Conservation (phyloP, 1,140 invertebrate genomes). For the Octopus sinensis region DNA sequence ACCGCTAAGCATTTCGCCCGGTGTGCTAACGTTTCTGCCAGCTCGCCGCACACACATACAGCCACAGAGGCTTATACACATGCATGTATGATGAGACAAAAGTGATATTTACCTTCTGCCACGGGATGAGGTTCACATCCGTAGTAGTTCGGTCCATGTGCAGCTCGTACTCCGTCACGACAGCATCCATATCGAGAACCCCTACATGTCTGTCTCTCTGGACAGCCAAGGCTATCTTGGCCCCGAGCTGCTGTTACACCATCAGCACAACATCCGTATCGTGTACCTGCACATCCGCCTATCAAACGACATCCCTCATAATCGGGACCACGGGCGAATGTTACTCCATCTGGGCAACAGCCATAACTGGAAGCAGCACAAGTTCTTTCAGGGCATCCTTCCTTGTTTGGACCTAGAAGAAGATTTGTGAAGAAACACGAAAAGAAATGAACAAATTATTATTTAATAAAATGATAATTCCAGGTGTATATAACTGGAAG, state of each 20-base stretch:
- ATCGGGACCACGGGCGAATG: conserved; percentile 13
- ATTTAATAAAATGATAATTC: no score
- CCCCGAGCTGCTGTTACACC: not conserved
- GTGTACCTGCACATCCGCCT: not conserved
- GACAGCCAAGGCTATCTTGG: not conserved
- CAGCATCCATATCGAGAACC: conserved; percentile 51
- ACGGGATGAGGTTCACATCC: conserved; percentile 39
- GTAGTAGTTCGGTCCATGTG: conserved; percentile 47
- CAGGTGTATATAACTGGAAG: no score
- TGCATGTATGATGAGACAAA: no score
- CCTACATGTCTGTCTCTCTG: not conserved
- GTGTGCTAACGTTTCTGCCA: no score
- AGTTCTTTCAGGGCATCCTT: conserved; percentile 33
- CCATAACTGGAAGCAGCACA: not conserved
- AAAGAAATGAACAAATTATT: no score
- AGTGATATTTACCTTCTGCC: no score
- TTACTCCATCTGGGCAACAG: conserved; percentile 23
- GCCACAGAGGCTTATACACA: no score
- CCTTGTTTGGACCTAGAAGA: conserved; percentile 38
- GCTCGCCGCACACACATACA: no score
- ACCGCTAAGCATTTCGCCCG: no score
- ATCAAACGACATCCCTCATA: conserved; percentile 7
- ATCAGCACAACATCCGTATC: conserved; percentile 4
- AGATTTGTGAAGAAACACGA: conserved; percentile 23
- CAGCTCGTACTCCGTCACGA: conserved; percentile 53